Conservation (phyloP, 2,888 invertebrate genomes). For the Congeria kusceri region DNA sequence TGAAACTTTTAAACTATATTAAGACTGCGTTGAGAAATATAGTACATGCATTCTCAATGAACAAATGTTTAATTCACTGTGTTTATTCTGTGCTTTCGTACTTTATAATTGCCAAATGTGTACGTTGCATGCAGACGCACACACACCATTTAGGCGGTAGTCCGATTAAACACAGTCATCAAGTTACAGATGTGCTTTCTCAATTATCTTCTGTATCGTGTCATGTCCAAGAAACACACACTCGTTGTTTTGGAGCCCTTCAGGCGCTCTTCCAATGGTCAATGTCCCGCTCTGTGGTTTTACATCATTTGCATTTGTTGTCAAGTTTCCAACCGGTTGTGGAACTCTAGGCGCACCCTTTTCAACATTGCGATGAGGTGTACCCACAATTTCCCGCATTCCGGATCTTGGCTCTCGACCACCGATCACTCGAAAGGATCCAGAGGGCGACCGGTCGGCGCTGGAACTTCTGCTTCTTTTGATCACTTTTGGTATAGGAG, state of each 20-base stretch:
- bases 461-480: neutral
- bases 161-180: too few relatives aligned
- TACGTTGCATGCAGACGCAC: too few relatives aligned
- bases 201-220: constrained; percentile 54
- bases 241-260: constrained; percentile 20
- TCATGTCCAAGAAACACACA: constrained; percentile 44
- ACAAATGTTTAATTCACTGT: neutral
- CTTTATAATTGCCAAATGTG: too few relatives aligned
- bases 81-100: neutral
- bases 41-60: neutral
- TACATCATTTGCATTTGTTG: neutral
- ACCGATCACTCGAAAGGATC: constrained; percentile 1
- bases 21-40: too few relatives aligned
- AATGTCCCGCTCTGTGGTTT: neutral
- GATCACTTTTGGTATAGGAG: neutral
- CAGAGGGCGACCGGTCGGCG: neutral
- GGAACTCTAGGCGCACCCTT: neutral
- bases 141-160: too few relatives aligned
- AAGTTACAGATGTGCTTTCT: constrained; percentile 16
- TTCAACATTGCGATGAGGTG: too few relatives aligned
- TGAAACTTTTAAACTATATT: too few relatives aligned
- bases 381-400: neutral
- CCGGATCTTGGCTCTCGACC: neutral
- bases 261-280: constrained; percentile 30
- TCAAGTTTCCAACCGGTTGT: neutral